Conservation (phyloP, 2,113 vertebrate genomes). For the Datnioides undecimradiatus region DNA sequence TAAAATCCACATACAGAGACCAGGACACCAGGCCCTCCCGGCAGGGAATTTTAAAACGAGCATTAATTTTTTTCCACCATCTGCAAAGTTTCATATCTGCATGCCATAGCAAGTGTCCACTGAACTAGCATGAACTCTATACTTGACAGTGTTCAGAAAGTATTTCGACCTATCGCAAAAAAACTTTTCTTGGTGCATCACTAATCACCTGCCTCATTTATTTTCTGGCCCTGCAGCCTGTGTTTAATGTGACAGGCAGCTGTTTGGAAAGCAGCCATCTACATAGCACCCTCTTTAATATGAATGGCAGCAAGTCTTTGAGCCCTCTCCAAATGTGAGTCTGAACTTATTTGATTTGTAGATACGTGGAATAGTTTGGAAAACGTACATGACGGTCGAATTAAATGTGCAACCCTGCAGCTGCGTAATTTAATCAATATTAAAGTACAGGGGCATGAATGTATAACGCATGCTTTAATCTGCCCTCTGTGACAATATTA, state of each 20-base stretch:
- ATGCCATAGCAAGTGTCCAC: conserved; percentile 47
- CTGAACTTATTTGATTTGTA: conserved; percentile 50
- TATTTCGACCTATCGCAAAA: conserved; percentile 2
- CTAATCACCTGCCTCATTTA: conserved; percentile 20
- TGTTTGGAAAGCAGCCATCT: conserved; percentile 69
- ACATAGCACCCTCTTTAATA: conserved; percentile 41
- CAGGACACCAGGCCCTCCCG: background rate
- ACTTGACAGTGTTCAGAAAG: background rate
- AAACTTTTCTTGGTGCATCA: background rate
- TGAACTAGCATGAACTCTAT: conserved; percentile 27
- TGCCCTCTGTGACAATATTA: no score
- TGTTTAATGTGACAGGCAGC: conserved; percentile 56
- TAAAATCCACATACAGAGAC: background rate
- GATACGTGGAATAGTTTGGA: conserved; percentile 21
- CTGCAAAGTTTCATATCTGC: conserved; percentile 36
- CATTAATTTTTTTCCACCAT: conserved; percentile 8
- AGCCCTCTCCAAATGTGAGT: conserved; percentile 54
- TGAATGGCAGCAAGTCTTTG: conserved; percentile 53
- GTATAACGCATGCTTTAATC: background rate
- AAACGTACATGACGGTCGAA: conserved; percentile 24
- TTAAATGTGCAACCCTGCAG: conserved; percentile 32
- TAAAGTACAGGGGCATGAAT: conserved; percentile 2
- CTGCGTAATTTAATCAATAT: conserved; percentile 30
- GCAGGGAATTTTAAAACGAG: conserved; percentile 2
- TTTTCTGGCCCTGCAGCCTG: conserved; percentile 59